A percentile compares a stretch with the other conserved stretches of the same genome.
Evolutionary conservation across 2,888 invertebrate genomes (phyloP).

Genomic region (Exephanes ischioxanthus): DNA sequence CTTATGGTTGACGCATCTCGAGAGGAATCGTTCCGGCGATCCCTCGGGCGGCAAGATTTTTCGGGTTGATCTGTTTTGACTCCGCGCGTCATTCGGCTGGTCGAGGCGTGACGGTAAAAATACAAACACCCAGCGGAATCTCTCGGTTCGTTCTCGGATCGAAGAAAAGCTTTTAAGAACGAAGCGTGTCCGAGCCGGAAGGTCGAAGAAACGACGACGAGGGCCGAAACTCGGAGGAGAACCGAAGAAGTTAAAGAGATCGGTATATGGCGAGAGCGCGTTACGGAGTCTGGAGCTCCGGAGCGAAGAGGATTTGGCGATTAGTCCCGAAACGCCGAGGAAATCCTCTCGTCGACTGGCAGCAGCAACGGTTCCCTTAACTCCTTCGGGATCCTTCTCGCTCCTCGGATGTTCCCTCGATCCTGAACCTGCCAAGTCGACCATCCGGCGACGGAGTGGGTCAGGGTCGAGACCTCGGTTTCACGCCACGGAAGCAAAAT

Average conservation of each 20-base stretch:
- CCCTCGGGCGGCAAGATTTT: neutral
- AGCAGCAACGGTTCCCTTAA: constrained; percentile 3
- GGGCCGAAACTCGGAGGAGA: constrained; percentile 52
- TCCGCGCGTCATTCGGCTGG: constrained; percentile 62
- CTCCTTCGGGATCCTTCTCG: constrained; percentile 51
- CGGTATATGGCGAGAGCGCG: constrained; percentile 60
- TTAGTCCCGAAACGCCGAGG: constrained; percentile 68
- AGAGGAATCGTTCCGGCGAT: no score
- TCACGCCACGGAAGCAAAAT: constrained; percentile 64
- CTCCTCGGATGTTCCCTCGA: neutral
- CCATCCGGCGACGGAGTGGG: constrained; percentile 67
- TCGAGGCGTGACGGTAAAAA: constrained; percentile 72
- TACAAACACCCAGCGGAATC: constrained; percentile 52
- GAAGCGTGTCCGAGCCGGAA: constrained; percentile 53
- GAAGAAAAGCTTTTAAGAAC: constrained; percentile 37
- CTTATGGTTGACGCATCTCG: no score
- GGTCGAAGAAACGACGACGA: constrained; percentile 17
- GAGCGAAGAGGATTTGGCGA: constrained; percentile 79
- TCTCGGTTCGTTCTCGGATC: constrained; percentile 32
- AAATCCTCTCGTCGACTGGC: neutral
- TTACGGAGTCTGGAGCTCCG: constrained; percentile 63
- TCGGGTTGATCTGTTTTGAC: constrained; percentile 74
- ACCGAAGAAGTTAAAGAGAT: constrained; percentile 63
- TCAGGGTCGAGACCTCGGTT: constrained; percentile 74
- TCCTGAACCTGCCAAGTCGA: constrained; percentile 54